Evolutionary conservation across 2,113 vertebrate species (phyloP).

Genomic region (Pachycephala philippinensis): DNA sequence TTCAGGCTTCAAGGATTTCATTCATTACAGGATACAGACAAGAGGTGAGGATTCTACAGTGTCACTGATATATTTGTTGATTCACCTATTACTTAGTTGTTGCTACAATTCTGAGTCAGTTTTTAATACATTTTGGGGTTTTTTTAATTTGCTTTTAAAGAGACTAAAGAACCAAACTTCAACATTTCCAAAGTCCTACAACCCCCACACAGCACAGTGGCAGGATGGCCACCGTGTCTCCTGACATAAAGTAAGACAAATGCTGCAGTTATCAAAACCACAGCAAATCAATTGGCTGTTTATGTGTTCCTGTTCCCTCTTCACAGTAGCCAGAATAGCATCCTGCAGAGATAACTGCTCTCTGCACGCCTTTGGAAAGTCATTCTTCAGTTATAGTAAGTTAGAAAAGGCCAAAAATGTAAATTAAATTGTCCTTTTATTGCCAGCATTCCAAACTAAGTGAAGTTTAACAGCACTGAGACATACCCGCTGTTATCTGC

Average conservation of each 20-base stretch:
- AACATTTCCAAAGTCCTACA: neutral
- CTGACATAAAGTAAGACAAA: constrained; percentile 10
- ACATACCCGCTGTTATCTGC: neutral
- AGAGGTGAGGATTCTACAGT: neutral
- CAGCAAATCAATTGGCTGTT: constrained; percentile 24
- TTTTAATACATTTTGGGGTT: neutral
- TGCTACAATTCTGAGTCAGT: neutral
- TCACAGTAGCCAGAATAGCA: constrained; percentile 23
- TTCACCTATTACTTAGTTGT: neutral
- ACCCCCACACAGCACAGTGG: neutral
- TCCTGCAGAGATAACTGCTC: constrained; percentile 1
- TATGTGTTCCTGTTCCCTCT: constrained; percentile 21
- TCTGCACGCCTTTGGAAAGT: neutral
- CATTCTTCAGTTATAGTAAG: neutral
- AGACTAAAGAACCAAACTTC: neutral
- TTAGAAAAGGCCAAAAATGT: constrained; percentile 5
- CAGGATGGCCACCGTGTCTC: neutral
- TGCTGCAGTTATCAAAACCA: constrained; percentile 35
- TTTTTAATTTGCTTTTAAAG: neutral
- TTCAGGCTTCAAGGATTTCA: neutral
- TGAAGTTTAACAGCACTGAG: neutral
- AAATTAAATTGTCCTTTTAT: constrained; percentile 7
- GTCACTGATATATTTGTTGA: neutral
- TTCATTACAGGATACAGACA: neutral
- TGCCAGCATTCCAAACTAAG: constrained; percentile 8